Evolutionary conservation across 2,113 vertebrate genomes (phyloP).

Genomic region (Mobula birostris): DNA sequence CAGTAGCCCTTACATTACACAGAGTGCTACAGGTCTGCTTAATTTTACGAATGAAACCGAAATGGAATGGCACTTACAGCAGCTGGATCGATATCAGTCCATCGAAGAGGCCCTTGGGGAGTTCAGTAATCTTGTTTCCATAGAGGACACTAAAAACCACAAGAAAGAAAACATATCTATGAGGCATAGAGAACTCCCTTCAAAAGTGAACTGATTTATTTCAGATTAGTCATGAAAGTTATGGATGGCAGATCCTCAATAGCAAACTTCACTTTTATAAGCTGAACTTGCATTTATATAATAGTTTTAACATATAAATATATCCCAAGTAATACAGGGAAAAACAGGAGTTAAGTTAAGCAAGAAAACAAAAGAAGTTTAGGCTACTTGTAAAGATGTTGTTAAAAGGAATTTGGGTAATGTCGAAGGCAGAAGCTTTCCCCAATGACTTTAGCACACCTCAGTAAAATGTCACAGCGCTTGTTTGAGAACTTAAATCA

Average conservation of each 20-base stretch:
- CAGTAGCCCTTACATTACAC: not conserved
- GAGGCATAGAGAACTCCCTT: not conserved
- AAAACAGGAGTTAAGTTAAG: not conserved
- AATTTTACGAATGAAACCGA: conserved; percentile 40
- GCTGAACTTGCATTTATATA: not conserved
- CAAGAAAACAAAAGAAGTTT: not conserved
- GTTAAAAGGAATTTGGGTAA: not conserved
- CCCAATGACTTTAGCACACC: too few species aligned
- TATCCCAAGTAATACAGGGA: not conserved
- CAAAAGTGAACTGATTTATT: not conserved
- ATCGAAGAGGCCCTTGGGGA: conserved; percentile 92
- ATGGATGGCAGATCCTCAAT: not conserved
- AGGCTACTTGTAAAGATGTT: not conserved
- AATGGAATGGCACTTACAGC: conserved; percentile 75
- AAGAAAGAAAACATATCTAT: conserved; percentile 38
- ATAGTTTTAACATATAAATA: not conserved
- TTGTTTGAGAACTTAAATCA: too few species aligned
- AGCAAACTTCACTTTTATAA: not conserved
- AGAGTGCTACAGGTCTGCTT: not conserved
- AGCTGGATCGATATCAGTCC: conserved; percentile 91
- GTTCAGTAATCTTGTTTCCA: conserved; percentile 95
- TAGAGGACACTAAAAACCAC: conserved; percentile 81
- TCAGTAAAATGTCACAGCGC: too few species aligned
- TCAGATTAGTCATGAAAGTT: not conserved
- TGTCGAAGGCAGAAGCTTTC: not conserved